These are phyloP conservation scores for Zygogramma bicolorata DNA, from an alignment of 2,888 invertebrate species.

Conservation along the genomic window DNA sequence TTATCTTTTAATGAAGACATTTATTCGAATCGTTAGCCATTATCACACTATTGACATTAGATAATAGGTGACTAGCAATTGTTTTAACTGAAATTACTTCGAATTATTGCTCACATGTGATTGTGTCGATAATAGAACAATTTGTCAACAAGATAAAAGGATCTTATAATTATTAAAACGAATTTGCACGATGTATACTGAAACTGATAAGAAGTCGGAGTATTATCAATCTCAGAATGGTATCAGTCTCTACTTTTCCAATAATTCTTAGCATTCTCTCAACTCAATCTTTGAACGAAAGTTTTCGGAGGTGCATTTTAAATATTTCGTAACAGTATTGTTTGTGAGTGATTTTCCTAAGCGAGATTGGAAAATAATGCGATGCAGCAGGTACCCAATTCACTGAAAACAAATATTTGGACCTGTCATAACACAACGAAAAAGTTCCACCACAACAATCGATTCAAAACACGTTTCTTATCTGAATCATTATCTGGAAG, in stretches of 20 bases:
- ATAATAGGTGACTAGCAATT: not conserved
- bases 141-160: not conserved
- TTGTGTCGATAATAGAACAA: not conserved
- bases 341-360: not conserved
- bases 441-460: not conserved
- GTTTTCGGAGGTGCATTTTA: not conserved
- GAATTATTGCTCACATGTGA: not conserved
- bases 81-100: not conserved
- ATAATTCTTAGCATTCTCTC: no score
- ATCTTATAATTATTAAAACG: not conserved
- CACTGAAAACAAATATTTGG: constrained; percentile 10
- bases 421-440: not conserved
- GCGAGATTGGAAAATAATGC: not conserved
- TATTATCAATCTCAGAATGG: no score
- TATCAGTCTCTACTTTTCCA: no score
- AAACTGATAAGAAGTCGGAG: not conserved
- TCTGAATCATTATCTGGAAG: not conserved
- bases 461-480: not conserved
- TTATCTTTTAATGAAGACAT: not conserved
- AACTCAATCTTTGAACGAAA: no score
- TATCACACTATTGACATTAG: not conserved
- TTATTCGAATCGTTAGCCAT: not conserved
- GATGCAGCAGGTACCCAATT: not conserved
- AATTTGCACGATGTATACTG: not conserved
- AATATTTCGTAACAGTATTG: not conserved